These are phyloP conservation scores for Rafetus swinhoei DNA, from an alignment of 2,113 vertebrate genomes.

Conservation along the genomic window DNA sequence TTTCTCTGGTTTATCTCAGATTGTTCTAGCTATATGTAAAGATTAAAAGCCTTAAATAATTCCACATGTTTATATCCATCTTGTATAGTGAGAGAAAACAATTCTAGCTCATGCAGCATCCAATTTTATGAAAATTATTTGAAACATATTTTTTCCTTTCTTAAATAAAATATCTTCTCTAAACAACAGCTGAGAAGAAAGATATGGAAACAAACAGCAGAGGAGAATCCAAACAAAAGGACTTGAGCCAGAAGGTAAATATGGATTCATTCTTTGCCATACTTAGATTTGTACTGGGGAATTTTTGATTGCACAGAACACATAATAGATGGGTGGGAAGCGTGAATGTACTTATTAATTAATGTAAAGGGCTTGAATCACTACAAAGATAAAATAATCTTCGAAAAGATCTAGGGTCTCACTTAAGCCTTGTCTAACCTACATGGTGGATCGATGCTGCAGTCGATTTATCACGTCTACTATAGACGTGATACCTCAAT, in stretches of 20 bases:
- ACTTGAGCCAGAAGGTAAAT: neutral
- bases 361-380: neutral
- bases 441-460: too few relatives aligned
- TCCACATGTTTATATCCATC: constrained; percentile 5
- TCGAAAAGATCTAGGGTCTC: neutral
- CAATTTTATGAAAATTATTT: constrained; percentile 18
- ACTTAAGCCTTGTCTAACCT: too few relatives aligned
- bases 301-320: neutral
- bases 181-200: constrained; percentile 11
- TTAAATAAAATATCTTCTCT: constrained; percentile 48
- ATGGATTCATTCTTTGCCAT: rapidly evolving
- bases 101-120: constrained; percentile 29
- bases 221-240: neutral
- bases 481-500: too few relatives aligned
- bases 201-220: neutral
- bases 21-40: constrained; percentile 5
- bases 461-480: too few relatives aligned
- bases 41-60: constrained; percentile 48
- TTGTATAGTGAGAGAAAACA: constrained; percentile 1
- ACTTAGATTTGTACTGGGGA: rapidly evolving
- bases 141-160: neutral
- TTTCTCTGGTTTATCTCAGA: constrained; percentile 27
- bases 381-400: neutral
- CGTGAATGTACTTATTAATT: neutral
- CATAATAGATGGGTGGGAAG: rapidly evolving